Percentiles rank a stretch among this genome's conserved stretches.
phyloP scores from a whole-genome alignment of 2,888 invertebrate genomes.

The Sesamia inferens region DNA sequence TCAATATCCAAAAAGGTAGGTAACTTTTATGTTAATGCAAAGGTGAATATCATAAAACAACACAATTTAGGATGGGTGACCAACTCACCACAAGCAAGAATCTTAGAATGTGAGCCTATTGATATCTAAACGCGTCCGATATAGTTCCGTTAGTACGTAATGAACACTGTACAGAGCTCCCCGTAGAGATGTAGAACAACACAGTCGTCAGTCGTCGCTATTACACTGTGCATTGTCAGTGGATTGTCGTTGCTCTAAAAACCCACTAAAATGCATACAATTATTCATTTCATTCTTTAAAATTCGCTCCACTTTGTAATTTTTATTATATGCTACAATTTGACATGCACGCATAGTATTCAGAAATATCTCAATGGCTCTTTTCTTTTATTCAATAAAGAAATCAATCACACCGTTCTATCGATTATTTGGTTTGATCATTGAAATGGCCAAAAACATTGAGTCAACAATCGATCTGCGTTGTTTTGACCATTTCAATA shows the following conservation, averaged over 20 bases:
- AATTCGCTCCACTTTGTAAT: slow-evolving; percentile 18
- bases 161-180: slow-evolving; percentile 69
- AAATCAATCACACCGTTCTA: neutral
- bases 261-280: slow-evolving; percentile 43
- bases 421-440: slow-evolving; percentile 3
- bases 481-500: slow-evolving; percentile 13
- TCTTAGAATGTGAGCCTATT: slow-evolving; percentile 23
- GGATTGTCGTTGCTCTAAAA: slow-evolving; percentile 39
- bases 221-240: slow-evolving; percentile 31
- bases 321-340: slow-evolving; percentile 35
- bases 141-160: slow-evolving; percentile 69
- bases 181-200: neutral
- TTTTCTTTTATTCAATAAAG: neutral
- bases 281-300: slow-evolving; percentile 27
- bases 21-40: neutral
- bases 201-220: neutral
- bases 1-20: neutral
- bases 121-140: slow-evolving; percentile 30
- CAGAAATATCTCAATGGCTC: neutral
- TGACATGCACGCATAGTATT: slow-evolving; percentile 32
- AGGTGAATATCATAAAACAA: neutral
- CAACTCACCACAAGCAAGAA: slow-evolving; percentile 2
- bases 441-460: neutral
- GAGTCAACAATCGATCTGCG: neutral
- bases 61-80: slow-evolving; percentile 3